Evolutionary conservation across 64 coral and sea anemone species (phyloP), one percentile per base, ranked within the genome.

Genomic region (Montipora cactus): DNA sequence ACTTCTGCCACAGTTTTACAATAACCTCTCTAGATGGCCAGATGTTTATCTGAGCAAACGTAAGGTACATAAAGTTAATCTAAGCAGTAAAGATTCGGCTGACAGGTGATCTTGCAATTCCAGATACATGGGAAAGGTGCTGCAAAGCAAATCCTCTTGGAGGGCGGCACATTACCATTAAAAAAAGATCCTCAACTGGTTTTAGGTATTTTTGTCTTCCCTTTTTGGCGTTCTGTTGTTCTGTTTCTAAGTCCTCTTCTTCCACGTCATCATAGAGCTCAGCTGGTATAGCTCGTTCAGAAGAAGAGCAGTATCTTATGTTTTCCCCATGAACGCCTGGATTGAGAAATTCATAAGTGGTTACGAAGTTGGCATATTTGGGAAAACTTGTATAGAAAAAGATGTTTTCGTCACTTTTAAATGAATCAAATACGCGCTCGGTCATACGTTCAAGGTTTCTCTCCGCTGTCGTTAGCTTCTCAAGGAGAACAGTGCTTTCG

Each of bases 11-110:
- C 85, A 59, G 90, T 92, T 70, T 67, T 44, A 9, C 15, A 82
- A 92, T 22, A 44, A 76, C 76, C n/a, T 92, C 50, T 11, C 71
- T 15, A 78, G 79, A 75, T 75, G 90, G 90, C 90, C 90, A 92
- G 55, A 92, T 92, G 72, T 49, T 80, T 84, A 92, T 77, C 15
- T 62, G 80, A 75, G 47, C 90, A 84, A 82, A 92, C 67, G 84
- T 92, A 51, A 92, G 20, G 81, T 75, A 92, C 90, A 92, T 92
- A 64, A 74, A 92, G 59, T 82, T 92, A 58, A 92, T 59, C 80
- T 80, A 92, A 45, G 90, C 48, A 53, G 53, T 92, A 57, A 84
- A 84, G n/a, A 92, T 58, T 82, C 44, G 4, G 16, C 66, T 91
- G 23, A 91, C 74, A 15, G 89, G 81, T 81, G 89, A 91, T 50